Conservation (phyloP, 2,113 vertebrate genomes). For the Pangasianodon gigas region DNA sequence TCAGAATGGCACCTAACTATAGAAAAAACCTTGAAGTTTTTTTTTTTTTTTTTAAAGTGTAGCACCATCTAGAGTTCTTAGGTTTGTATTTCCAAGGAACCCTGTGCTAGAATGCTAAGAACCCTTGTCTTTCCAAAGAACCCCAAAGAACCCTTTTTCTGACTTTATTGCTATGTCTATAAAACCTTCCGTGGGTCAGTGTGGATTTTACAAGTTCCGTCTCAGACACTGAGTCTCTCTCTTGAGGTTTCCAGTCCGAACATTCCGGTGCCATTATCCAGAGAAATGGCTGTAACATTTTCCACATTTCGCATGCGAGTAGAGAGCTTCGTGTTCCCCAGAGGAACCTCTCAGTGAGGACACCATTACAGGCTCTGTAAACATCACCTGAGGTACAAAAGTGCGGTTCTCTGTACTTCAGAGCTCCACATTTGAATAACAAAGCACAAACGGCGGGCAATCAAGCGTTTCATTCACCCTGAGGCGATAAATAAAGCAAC, state of each 20-base stretch:
- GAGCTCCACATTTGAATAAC: neutral
- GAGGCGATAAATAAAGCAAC: constrained; percentile 12
- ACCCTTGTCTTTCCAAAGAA: neutral
- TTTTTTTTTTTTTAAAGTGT: neutral
- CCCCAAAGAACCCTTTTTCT: neutral
- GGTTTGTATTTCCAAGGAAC: neutral
- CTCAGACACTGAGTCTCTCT: neutral
- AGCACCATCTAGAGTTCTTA: neutral
- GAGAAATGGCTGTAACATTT: neutral
- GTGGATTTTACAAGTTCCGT: neutral
- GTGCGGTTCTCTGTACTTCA: neutral
- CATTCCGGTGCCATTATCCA: neutral
- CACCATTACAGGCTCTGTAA: neutral
- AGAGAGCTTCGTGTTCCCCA: neutral
- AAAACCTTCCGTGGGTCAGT: neutral
- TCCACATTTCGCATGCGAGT: neutral
- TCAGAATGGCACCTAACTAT: neutral
- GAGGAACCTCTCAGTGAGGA: constrained; percentile 3
- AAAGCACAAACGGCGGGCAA: neutral
- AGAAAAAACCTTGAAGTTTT: neutral
- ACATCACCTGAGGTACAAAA: constrained; percentile 14
- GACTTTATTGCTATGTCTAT: neutral
- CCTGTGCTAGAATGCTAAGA: neutral
- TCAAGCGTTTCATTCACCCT: constrained; percentile 3
- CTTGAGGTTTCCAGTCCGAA: neutral